These are phyloP conservation scores for Eretmocerus hayati DNA, from an alignment of 2,888 invertebrate genomes.

Conservation along the genomic window DNA sequence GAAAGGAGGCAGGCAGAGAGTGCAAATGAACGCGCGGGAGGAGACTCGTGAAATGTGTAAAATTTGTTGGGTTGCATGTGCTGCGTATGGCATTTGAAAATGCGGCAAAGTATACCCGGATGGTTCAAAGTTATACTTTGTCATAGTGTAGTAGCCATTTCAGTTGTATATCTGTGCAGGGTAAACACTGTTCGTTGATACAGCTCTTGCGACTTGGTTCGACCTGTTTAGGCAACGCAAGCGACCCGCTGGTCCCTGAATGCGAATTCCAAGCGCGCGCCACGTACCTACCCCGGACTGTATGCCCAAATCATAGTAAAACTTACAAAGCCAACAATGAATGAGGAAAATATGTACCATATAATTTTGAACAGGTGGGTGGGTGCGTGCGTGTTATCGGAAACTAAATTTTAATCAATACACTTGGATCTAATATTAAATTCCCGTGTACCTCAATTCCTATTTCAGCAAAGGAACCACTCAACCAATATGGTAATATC, in stretches of 20 bases:
- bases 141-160: constrained; percentile 14
- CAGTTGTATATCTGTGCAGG: constrained; percentile 9
- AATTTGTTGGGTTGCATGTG: constrained; percentile 3
- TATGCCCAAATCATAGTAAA: no score
- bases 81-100: constrained; percentile 12
- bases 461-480: no score
- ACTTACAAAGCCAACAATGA: no score
- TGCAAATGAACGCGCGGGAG: not conserved
- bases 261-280: constrained; percentile 6
- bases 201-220: constrained; percentile 14
- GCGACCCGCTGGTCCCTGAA: not conserved
- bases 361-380: no score
- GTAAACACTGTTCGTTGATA: constrained; percentile 13
- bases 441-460: no score
- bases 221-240: constrained; percentile 10
- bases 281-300: no score
- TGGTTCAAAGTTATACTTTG: constrained; percentile 17
- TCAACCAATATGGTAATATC: no score
- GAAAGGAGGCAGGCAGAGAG: not conserved
- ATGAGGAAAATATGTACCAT: no score
- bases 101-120: constrained; percentile 10
- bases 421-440: no score
- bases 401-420: no score
- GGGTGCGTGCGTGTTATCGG: no score
- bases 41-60: constrained; percentile 11